Conservation (phyloP, 2,113 vertebrate genomes). For the Smithornis capensis region DNA sequence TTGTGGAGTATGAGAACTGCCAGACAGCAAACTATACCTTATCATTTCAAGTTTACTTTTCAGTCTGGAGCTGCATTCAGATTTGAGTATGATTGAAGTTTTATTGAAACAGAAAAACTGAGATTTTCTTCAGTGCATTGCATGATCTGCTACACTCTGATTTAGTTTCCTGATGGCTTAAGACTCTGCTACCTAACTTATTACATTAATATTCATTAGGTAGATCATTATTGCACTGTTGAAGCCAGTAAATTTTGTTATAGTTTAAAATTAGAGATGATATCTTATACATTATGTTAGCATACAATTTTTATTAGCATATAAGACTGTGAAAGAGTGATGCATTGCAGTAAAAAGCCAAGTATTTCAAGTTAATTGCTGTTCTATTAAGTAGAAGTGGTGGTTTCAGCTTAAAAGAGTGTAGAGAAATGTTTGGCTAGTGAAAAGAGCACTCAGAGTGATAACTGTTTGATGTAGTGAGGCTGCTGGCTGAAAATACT, state of each 20-base stretch:
- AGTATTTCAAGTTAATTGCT: constrained; percentile 62
- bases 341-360: constrained; percentile 53
- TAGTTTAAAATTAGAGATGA: constrained; percentile 48
- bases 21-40: not conserved
- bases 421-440: constrained; percentile 46
- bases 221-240: not conserved
- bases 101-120: not conserved
- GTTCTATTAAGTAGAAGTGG: constrained; percentile 54
- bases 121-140: not conserved
- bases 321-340: constrained; percentile 31
- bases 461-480: constrained; percentile 12
- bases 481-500: not conserved
- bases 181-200: not conserved
- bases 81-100: not conserved
- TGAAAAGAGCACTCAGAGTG: constrained; percentile 35
- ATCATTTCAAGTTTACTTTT: not conserved
- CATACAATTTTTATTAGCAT: constrained; percentile 62
- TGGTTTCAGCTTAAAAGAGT: constrained; percentile 37
- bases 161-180: not conserved
- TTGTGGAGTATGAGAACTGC: not conserved
- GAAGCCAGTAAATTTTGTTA: constrained; percentile 42
- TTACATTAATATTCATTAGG: constrained; percentile 25
- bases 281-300: constrained; percentile 59
- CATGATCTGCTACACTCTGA: not conserved
- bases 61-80: not conserved